phyloP scores from a whole-genome alignment of 2,113 vertebrate genomes.

The Willisornis vidua region DNA sequence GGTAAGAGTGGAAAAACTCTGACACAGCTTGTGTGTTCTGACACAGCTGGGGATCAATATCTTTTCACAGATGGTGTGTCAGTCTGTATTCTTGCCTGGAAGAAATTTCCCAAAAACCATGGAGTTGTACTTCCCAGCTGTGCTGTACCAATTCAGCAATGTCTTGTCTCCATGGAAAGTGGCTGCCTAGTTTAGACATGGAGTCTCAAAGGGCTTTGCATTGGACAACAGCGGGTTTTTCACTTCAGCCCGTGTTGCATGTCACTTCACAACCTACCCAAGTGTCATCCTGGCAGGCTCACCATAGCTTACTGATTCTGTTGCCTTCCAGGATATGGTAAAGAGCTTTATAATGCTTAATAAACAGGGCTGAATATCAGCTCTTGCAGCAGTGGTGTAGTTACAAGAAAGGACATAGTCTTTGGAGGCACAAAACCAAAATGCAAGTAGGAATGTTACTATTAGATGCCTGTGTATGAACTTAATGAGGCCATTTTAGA shows the following conservation, averaged over 20 bases:
- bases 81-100: not conserved
- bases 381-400: not conserved
- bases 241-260: not conserved
- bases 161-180: not conserved
- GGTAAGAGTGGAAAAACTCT: not conserved
- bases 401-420: not conserved
- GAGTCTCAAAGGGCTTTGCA: not conserved
- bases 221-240: not conserved
- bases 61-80: not conserved
- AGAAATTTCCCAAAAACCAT: not conserved
- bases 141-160: not conserved
- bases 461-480: not conserved
- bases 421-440: not conserved
- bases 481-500: not conserved
- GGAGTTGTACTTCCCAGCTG: not conserved
- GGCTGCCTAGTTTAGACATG: not conserved
- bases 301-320: not conserved
- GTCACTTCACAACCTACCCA: not conserved
- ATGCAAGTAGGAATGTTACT: not conserved
- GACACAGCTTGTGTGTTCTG: not conserved
- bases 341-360: not conserved
- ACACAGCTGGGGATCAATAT: not conserved
- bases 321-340: not conserved
- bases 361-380: not conserved
- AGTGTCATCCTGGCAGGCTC: not conserved